Conservation (phyloP, 2,113 vertebrate genomes). For the Urocolius indicus region DNA sequence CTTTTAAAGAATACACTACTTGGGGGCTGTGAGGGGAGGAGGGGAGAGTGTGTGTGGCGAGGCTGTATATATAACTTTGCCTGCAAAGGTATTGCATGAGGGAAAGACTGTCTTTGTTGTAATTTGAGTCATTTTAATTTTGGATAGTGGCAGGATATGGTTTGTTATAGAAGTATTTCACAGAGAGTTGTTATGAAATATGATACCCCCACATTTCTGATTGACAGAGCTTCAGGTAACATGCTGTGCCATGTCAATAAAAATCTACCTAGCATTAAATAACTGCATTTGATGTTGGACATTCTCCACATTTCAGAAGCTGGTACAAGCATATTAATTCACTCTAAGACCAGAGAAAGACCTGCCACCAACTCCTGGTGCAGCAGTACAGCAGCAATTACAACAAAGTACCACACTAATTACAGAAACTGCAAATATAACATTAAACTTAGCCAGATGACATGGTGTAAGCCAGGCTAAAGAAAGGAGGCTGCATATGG, state of each 20-base stretch:
- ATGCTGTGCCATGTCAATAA: constrained; percentile 32
- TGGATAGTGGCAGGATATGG: background rate
- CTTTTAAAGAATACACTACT: constrained; percentile 21
- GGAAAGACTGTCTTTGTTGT: background rate
- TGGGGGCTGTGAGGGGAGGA: background rate
- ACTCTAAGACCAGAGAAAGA: constrained; percentile 4
- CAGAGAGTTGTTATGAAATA: constrained; percentile 16
- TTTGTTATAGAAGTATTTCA: background rate
- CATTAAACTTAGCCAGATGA: background rate
- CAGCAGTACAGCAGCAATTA: constrained; percentile 28
- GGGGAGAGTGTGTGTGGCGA: background rate
- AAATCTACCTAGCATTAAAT: constrained; percentile 52
- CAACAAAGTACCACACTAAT: constrained; percentile 7
- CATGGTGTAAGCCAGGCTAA: background rate
- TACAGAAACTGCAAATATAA: constrained; percentile 19
- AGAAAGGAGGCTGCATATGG: background rate
- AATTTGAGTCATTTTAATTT: constrained; percentile 22
- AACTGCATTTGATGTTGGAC: constrained; percentile 23
- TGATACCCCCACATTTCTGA: background rate
- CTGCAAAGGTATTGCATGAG: background rate
- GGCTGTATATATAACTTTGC: background rate
- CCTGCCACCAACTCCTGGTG: background rate
- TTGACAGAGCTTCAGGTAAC: constrained; percentile 16
- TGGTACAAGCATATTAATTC: constrained; percentile 23
- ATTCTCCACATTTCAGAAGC: constrained; percentile 26